Base-by-base conservation (phyloP, 2,888 invertebrate genomes). In the Phaedon cochleariae region DNA sequence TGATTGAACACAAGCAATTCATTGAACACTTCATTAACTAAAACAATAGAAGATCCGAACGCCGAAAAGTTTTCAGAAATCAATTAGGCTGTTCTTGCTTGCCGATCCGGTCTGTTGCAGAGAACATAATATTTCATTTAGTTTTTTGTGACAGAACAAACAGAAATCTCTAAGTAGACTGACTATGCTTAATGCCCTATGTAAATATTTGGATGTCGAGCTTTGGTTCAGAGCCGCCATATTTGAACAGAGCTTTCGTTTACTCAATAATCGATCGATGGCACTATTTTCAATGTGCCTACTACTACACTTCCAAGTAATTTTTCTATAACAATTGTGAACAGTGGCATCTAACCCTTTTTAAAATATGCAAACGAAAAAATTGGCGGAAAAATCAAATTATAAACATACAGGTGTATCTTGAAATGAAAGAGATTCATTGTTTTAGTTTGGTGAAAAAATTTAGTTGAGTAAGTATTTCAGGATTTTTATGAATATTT, bases 171-270 rank as follows among this genome's bases (percentile, higher is more conserved):
- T 75, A 77, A 79, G 77, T 76, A 77, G 77, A 70, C 71, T 71
- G 73, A 72, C 76, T 74, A 74, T 71, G 76, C 78, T 80, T 81
- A 82, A 82, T 81, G 81, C 82, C 69, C 73, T 74, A 74, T 67
- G 77, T 76, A 80, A 78, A 82, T 82, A 82, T 82, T 82, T 79
- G 76, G 73, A 73, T 73, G 73, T 73, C 73, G 59, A 70, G 77
- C 81, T 80, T 81, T 81, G 73, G 72, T 76, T 75, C 73, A 66
- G 72, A 72, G 74, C 81, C 80, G 79, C 79, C 77, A 75, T 79
- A 73, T 80, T 80, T 79, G 75, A 70, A 76, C 76, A 79, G 74
- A 59, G 57, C 60, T 70, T 70, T 65, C 76, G 78, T 80, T 77
- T 77, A 74, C 76, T 72, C 71, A 76, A 73, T 73, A 77, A 76